Evolutionary conservation across 2,113 vertebrate species (phyloP), one percentile per base, ranked within the genome.

Genomic region (Chiloscyllium plagiosum): DNA sequence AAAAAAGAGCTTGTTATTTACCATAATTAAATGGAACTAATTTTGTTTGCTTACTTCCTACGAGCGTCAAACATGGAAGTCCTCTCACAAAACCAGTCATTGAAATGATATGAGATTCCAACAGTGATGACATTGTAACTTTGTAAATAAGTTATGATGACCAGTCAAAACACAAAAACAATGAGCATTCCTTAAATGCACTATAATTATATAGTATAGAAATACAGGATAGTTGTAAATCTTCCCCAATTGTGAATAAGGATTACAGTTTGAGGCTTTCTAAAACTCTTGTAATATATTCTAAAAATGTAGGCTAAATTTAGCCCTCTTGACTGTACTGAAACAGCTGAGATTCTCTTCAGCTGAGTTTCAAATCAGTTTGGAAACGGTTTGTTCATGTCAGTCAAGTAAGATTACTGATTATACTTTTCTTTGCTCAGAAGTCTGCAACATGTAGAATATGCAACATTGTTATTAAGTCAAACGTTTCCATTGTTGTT

Each of bases 281-380:
- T 96, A 94, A 89, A 96, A 56, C 96, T 97, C 96, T 96, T 97
- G 97, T 97, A 96, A 96, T 97, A 72, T 42, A 96, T 66, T 96
- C 96, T 95, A 96, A 96, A 95, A 95, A 76, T 76, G 80, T 96
- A 97, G 96, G 89, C 96, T 97, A 97, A 97, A 97, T 97, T 96
- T 97, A 97, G 96, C 96, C 85, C 96, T 96, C 83, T 96, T 96
- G 20, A 96, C 96, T 96, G 24, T 96, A 96, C 93, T 78, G 96
- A 93, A 95, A 96, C 95, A 97, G 95, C 72, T 96, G 24, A 29
- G 10, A 95, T 96, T 86, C 80, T 96, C 96, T 97, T 96, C 52
- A 94, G 94, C 96, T 96, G 87, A 96, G 95, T 95, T 72, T 76
- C 96, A 76, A 96, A 96, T 95, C 97, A 95, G 87, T 96, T 89